Evolutionary conservation across 2,797 vertebrate genomes (phyloP), one percentile per base, ranked within the genome.

Genomic region (Platalea minor): DNA sequence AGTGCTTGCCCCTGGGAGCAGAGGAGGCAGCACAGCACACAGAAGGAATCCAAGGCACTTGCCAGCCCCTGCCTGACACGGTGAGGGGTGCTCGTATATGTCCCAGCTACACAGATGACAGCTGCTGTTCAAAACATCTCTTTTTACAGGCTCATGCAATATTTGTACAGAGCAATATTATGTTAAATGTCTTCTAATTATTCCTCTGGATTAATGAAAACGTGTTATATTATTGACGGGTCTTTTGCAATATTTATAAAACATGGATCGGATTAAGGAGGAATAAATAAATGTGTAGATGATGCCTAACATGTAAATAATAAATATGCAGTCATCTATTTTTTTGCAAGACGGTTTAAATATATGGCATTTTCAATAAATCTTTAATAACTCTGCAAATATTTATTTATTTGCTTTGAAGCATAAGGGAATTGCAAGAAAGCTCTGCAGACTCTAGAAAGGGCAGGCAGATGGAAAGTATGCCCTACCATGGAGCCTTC

Each of bases 241-340:
- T 97, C 97, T 97, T 97, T 94, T 97, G 94, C 96, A 98, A 97
- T 98, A 98, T 98, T 98, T 98, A 98, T 97, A 93, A 98, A 97
- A 97, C 96, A 96, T 13, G 48, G 89, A 97, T 97, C 54, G 91
- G 97, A 98, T 98, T 98, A 98, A 97, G 96, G 88, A 94, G 76
- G 96, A 98, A 98, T 98, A 98, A 98, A 98, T 98, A 98, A 98
- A 98, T 98, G 98, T 95, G 93, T 94, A 97, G 95, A 97, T 76
- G 85, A 96, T 95, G 93, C 81, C 88, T 70, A 96, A 92, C 85
- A 94, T 95, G 94, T 98, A 98, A 98, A 98, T 98, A 98, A 97
- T 97, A 97, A 98, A 98, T 98, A 98, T 97, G 97, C 96, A 94
- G 95, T 77, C 89, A 97, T 97, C 92, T 96, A 93, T 96, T 97